These are phyloP conservation scores for Darevskia mixta DNA, from an alignment of 2,797 vertebrate genomes.

Conservation along the genomic window DNA sequence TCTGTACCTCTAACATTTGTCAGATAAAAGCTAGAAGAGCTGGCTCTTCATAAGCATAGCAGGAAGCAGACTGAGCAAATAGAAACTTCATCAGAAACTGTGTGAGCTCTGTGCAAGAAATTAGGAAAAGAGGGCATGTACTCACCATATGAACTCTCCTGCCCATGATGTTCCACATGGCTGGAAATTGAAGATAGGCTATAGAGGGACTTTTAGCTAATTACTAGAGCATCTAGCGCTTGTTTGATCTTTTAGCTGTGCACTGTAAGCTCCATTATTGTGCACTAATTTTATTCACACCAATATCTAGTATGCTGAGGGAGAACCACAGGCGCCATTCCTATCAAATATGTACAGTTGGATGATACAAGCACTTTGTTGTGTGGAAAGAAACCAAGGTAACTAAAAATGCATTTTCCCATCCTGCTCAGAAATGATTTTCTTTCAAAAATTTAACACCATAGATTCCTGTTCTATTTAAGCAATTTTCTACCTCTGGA, in stretches of 20 bases:
- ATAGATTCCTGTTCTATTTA: background rate
- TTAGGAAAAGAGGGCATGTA: background rate
- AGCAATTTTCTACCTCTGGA: slow-evolving; percentile 13
- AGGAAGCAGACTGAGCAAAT: background rate
- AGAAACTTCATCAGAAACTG: background rate
- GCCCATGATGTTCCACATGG: background rate
- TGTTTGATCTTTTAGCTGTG: slow-evolving; percentile 20
- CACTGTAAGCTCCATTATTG: background rate
- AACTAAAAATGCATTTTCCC: slow-evolving; percentile 4
- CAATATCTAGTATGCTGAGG: background rate
- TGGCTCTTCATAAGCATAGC: background rate
- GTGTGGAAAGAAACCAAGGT: slow-evolving; percentile 1
- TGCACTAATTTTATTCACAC: slow-evolving; percentile 15
- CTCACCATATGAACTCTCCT: background rate
- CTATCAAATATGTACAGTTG: slow-evolving; percentile 31
- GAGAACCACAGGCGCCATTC: slow-evolving; percentile 1
- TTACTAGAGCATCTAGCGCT: slow-evolving; percentile 5
- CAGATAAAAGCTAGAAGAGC: background rate
- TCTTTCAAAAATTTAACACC: slow-evolving; percentile 4
- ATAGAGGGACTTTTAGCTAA: slow-evolving; percentile 25
- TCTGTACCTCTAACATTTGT: background rate
- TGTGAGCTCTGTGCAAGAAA: background rate
- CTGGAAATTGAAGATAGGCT: slow-evolving; percentile 23
- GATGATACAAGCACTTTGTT: background rate
- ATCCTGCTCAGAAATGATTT: background rate